Conservation (phyloP, 2,113 vertebrate species). For the Speoplatyrhinus poulsoni region DNA sequence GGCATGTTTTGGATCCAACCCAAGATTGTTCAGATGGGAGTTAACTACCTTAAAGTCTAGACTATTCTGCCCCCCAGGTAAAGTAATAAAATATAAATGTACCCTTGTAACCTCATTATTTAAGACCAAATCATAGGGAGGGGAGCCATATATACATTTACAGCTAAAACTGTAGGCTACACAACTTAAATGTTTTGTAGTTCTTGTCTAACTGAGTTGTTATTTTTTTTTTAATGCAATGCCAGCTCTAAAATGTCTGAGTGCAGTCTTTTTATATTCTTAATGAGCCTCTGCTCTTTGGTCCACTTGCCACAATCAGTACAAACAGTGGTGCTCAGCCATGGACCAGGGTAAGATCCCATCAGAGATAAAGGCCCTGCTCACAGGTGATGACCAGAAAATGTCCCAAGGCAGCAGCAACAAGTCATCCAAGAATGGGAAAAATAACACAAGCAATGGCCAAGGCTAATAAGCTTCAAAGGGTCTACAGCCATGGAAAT, state of each 20-base stretch:
- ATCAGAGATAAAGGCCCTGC: conserved; percentile 95
- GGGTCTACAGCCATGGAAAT: neutral
- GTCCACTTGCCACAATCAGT: conserved; percentile 72
- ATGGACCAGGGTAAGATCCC: conserved; percentile 99
- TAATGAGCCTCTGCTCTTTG: neutral
- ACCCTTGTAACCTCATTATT: too few relatives aligned
- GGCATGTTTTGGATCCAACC: too few relatives aligned
- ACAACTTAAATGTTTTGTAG: neutral
- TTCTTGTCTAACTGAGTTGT: too few relatives aligned
- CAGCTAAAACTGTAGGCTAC: too few relatives aligned
- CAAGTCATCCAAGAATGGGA: conserved; percentile 79
- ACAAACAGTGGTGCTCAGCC: conserved; percentile 97
- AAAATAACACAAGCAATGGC: conserved; percentile 75
- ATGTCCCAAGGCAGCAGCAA: conserved; percentile 74
- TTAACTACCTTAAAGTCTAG: too few relatives aligned
- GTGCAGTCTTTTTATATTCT: too few relatives aligned
- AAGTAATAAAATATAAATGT: too few relatives aligned
- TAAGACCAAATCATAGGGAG: too few relatives aligned
- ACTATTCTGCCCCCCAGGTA: too few relatives aligned
- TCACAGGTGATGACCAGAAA: conserved; percentile 91
- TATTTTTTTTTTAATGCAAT: neutral
- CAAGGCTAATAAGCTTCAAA: conserved; percentile 68
- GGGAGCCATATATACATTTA: too few relatives aligned
- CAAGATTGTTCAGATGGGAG: too few relatives aligned
- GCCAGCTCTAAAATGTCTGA: too few relatives aligned